Conservation (phyloP, 2,113 vertebrate species). For the Cygnus atratus region DNA sequence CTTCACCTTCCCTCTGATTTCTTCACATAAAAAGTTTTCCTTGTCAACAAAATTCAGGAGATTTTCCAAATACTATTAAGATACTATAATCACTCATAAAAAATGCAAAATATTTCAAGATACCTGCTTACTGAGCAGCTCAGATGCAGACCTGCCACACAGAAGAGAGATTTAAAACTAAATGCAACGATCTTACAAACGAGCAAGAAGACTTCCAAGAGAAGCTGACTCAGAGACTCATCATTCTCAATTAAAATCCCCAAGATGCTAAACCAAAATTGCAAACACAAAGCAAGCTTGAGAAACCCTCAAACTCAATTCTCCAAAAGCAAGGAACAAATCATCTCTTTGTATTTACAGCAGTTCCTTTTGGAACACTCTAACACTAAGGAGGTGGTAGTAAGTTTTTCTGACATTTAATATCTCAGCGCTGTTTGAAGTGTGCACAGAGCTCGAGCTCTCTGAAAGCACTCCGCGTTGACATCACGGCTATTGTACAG, state of each 20-base stretch:
- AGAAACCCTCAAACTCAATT: neutral
- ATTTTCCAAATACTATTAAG: neutral
- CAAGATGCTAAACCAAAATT: neutral
- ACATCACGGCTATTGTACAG: neutral
- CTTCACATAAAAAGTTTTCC: neutral
- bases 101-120: neutral
- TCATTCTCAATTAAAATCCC: neutral
- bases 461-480: neutral
- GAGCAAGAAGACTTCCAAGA: neutral
- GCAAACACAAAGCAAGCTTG: neutral
- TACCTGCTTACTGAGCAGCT: neutral
- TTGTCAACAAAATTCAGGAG: neutral
- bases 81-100: accelerated
- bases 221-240: neutral
- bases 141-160: neutral
- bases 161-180: neutral
- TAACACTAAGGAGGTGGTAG: neutral
- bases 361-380: neutral
- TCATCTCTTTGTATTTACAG: neutral
- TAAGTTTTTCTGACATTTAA: neutral
- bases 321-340: neutral
- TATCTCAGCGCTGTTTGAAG: neutral
- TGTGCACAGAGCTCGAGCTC: neutral
- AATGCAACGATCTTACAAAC: neutral
- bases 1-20: neutral